Percentiles rank a stretch among this genome's conserved stretches.
These are phyloP conservation scores for Drosophila birchii DNA, from an alignment of 2,888 invertebrate genomes.

Conservation along the genomic window DNA sequence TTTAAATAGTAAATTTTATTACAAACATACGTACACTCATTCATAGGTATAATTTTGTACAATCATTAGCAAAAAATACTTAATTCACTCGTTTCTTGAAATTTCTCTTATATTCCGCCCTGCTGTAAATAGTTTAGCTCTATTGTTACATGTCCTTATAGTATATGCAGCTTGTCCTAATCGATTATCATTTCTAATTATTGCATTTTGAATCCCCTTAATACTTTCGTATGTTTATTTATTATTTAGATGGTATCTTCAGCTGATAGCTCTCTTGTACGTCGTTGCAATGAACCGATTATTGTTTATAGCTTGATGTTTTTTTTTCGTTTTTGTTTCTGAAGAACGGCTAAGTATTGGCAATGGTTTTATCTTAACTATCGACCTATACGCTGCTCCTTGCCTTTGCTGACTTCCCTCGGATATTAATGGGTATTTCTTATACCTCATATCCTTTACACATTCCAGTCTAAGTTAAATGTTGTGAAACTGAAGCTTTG, in stretches of 20 bases:
- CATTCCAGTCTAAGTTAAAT: conserved; percentile 4
- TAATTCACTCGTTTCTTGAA: conserved; percentile 41
- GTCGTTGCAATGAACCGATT: conserved; percentile 9
- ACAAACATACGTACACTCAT: conserved; percentile 31
- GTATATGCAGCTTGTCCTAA: conserved; percentile 15
- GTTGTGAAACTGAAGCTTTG: background rate
- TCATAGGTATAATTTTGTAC: conserved; percentile 30
- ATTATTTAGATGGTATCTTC: conserved; percentile 30
- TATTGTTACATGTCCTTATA: conserved; percentile 15
- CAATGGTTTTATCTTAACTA: conserved; percentile 34
- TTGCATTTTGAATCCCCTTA: conserved; percentile 56
- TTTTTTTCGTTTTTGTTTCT: conserved; percentile 5
- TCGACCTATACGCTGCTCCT: background rate
- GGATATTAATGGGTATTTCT: background rate
- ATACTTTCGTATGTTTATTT: conserved; percentile 66
- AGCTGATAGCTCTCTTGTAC: conserved; percentile 22
- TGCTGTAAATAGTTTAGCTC: conserved; percentile 4
- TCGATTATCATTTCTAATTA: conserved; percentile 29
- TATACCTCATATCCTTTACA: background rate
- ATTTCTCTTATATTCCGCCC: conserved; percentile 9
- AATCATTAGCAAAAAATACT: conserved; percentile 45
- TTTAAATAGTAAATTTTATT: conserved; percentile 36
- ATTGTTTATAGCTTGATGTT: background rate
- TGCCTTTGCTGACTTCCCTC: conserved; percentile 14
- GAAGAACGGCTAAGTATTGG: conserved; percentile 54